phyloP scores from a whole-genome alignment of 2,888 invertebrate genomes.

The Fragum sueziense region DNA sequence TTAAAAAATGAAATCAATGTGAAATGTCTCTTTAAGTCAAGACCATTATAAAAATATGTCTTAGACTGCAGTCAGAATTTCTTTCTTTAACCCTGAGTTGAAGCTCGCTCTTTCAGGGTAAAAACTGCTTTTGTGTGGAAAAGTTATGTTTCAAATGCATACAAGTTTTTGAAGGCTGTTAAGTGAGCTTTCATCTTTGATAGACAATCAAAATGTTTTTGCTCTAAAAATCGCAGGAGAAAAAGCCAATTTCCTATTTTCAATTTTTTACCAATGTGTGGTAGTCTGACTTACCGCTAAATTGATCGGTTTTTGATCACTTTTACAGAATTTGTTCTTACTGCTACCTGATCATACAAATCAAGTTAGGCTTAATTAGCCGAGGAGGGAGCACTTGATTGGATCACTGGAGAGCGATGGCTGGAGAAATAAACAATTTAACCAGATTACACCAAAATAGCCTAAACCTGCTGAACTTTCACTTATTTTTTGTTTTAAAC shows the following conservation, averaged over 20 bases:
- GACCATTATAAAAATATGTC: no score
- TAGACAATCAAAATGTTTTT: neutral
- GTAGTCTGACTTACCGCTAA: conserved; percentile 9
- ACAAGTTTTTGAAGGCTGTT: neutral
- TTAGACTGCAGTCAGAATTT: no score
- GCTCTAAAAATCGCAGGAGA: neutral
- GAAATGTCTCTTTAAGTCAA: no score
- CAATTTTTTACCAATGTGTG: conserved; percentile 14
- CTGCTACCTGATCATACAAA: conserved; percentile 26
- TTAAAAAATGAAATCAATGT: no score
- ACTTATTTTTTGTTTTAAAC: no score
- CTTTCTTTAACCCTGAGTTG: no score
- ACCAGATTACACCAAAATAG: no score
- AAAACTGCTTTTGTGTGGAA: no score
- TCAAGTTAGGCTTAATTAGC: conserved; percentile 22
- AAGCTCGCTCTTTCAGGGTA: no score
- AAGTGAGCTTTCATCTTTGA: neutral
- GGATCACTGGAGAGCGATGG: conserved; percentile 1
- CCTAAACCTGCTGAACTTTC: no score
- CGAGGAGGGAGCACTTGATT: conserved; percentile 15
- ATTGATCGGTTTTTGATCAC: conserved; percentile 10
- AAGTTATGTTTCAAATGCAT: no score
- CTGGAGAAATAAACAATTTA: no score
- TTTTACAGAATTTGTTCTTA: conserved; percentile 21
- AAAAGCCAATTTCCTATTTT: neutral